Base-by-base conservation (phyloP, 2,113 vertebrate genomes). In the Triplophysa dalaica region DNA sequence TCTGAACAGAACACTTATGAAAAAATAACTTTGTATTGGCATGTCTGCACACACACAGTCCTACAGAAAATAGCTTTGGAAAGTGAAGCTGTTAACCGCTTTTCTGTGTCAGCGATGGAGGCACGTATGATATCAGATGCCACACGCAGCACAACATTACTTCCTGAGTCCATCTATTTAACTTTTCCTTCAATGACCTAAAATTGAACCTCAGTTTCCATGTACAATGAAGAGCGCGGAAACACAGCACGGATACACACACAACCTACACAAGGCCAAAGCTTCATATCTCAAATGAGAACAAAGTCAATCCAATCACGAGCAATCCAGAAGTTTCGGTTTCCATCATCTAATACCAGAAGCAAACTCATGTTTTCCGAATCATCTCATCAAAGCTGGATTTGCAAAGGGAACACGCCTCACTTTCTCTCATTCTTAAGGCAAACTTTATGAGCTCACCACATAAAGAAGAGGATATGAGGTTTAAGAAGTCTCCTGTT, bases 321-420 rank as follows among this genome's bases (percentile, higher is more conserved):
- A 68, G 6, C 2, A 56, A 41, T 77, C 77, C 21, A 77, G 33
- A 70, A n/a, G 24, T 66, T 80, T 70, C 38, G 17, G 8, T 63
- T 81, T 61, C 50, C 10, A 65, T 80, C 21, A 45, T 52, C 24
- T 70, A 60, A 48, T 24, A 50, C 33, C 1, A 8, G 33, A 38
- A 38, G 33, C 33, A 7, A 78, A 41, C 16, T 38, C 54, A 76
- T 63, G 66, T 70, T 83, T 81, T 83, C 50, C 76, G 67, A 16
- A 72, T 70, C 63, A 70, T 52, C 41, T 65, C 48, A 50, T 11
- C 12, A 50, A 52, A 52, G 14, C 16, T 29, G 67, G n/a, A 45
- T 52, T n/a, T 12, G 45, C 22, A 29, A 13, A 83, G 6, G 33
- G 80, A 33, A 64, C 13, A 13, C 19, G 16, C 56, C 38, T 33